Evolutionary conservation across 2,113 vertebrate genomes (phyloP), one percentile per base, ranked within the genome.

Genomic region (Camelus dromedarius): DNA sequence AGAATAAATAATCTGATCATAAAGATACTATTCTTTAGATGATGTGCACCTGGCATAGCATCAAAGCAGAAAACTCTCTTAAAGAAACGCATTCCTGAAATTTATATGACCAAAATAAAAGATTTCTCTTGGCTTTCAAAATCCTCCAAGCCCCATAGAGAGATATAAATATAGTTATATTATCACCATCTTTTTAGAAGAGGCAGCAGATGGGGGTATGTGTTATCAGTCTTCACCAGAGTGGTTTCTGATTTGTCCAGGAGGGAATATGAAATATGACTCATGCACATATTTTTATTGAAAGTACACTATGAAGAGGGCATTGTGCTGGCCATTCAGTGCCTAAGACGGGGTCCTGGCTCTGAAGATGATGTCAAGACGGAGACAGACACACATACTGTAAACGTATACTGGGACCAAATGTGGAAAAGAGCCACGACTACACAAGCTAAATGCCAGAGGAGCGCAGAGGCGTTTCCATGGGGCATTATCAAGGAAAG

Each of bases 121-220:
- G 11, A 60, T 83, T 87, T 60, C 26, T 56, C 18, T 77, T 87
- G 19, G 67, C 42, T 91, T 91, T 83, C 26, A 80, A 94, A 96
- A 80, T 67, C 73, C 38, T 89, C 52, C 15, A 87, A 70, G 19
- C 28, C 35, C 48, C 52, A 54, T 22, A 16, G 52, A 83, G 11
- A 67, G 35, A 76, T 76, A 5, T 30, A 88, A 88, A 60, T 83
- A 75, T 72, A 94, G 76, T 70, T 88, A 70, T 72, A 32, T 48
- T n/a, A n/a, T 58, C 64, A 83, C 24, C 48, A 62, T 79, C 73
- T 70, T 72, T 72, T 72, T 73, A 84, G 54, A 94, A 96, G 82
- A 93, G 60, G 64, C 4, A 15, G 58, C 75, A 92, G 20, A 46
- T 79, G n/a, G 20, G 64, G 9, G 12, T 38, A 15, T 52, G 0